These are phyloP conservation scores for Paracyclopina nana DNA, from an alignment of 1,140 invertebrate genomes.

Conservation along the genomic window DNA sequence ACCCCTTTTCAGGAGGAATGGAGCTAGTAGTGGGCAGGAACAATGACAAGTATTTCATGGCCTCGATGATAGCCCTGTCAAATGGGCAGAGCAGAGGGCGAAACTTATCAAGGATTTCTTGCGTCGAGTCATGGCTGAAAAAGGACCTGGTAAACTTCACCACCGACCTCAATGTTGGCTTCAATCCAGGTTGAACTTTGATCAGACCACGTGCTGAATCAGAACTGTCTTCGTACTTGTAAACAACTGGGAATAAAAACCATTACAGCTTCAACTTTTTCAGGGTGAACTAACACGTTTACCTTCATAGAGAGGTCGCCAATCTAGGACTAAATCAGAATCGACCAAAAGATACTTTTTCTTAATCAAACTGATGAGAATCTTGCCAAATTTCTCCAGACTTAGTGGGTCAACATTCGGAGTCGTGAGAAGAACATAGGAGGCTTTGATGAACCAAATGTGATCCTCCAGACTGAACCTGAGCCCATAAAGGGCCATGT, in stretches of 20 bases:
- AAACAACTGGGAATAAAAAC: constrained; percentile 6
- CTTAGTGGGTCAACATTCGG: background rate
- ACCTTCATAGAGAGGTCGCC: background rate
- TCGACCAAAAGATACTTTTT: constrained; percentile 1
- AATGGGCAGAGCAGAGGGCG: constrained; percentile 4
- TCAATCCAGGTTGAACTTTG: background rate
- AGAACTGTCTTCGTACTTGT: constrained; percentile 3
- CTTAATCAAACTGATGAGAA: constrained; percentile 3
- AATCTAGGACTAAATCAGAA: background rate
- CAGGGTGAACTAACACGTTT: background rate
- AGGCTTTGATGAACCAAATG: background rate
- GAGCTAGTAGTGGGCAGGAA: constrained; percentile 8
- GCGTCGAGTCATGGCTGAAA: constrained; percentile 1
- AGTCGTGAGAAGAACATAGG: background rate
- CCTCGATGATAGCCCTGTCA: constrained; percentile 7
- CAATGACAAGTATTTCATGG: constrained; percentile 9
- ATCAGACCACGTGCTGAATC: background rate
- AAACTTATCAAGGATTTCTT: constrained; percentile 8
- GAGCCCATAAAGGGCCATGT: constrained; percentile 8
- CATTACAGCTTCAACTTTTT: background rate
- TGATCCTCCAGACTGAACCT: background rate
- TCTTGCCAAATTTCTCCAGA: background rate
- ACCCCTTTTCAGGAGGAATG: constrained; percentile 7
- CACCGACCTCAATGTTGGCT: background rate
- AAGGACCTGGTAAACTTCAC: background rate